These are phyloP conservation scores for Drosophila suboccidentalis DNA, from an alignment of 2,888 invertebrate genomes.

Conservation along the genomic window DNA sequence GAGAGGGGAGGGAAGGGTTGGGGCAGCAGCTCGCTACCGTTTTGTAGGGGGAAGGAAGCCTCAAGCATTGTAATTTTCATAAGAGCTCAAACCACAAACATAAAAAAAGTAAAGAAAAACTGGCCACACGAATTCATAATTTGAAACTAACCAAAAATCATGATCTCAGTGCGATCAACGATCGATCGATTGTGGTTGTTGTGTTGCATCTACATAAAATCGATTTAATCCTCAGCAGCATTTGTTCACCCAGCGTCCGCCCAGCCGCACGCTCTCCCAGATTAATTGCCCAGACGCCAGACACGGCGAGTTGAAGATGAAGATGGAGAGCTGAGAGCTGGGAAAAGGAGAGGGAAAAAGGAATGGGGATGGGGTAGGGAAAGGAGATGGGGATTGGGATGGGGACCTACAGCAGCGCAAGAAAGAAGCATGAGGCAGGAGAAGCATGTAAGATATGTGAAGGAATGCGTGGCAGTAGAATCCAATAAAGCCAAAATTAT, in stretches of 20 bases:
- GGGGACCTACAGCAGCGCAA: constrained; percentile 77
- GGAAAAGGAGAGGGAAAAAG: constrained; percentile 8
- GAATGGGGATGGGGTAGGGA: constrained; percentile 9
- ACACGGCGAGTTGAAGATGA: constrained; percentile 10
- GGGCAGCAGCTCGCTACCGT: constrained; percentile 59
- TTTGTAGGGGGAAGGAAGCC: constrained; percentile 43
- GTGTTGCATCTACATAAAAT: constrained; percentile 63
- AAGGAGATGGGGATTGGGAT: constrained; percentile 6
- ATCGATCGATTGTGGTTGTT: constrained; percentile 19
- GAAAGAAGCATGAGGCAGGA: constrained; percentile 30
- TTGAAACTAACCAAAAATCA: constrained; percentile 24
- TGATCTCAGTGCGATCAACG: constrained; percentile 20
- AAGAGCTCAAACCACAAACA: constrained; percentile 35
- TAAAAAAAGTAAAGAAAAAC: constrained; percentile 12
- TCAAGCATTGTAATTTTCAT: constrained; percentile 66
- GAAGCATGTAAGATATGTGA: constrained; percentile 34
- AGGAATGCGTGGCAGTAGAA: constrained; percentile 58
- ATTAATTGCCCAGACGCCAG: constrained; percentile 76
- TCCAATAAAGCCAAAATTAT: constrained; percentile 82
- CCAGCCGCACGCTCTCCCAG: constrained; percentile 68
- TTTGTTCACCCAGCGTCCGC: constrained; percentile 51
- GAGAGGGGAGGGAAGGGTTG: neutral
- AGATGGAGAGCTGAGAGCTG: constrained; percentile 6
- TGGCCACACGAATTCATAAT: constrained; percentile 32
- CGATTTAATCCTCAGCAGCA: constrained; percentile 78